Base-by-base conservation (phyloP, 2,888 invertebrate genomes). In the Disparrhopalites patrizii region DNA sequence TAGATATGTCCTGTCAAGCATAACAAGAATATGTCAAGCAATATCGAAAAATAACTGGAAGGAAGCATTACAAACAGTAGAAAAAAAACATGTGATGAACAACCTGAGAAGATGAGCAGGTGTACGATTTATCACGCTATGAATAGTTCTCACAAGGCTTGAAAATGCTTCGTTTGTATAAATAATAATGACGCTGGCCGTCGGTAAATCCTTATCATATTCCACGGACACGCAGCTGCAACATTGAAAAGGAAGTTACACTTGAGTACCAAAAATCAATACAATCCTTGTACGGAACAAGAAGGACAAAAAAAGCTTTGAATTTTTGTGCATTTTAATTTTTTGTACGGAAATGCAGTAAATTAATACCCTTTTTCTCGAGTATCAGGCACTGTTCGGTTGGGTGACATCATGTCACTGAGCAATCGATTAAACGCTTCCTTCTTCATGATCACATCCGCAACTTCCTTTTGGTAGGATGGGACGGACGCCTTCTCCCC, bases 131-230 rank as follows among this genome's bases (percentile, higher is more conserved):
- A 94, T 81, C n/a, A 93, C 91, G 78, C 91, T 91, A 84, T 91
- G 89, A n/a, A 93, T 85, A 0, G 93, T 94, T 66, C 93, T 80
- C 40, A 93, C 77, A 47, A 93, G 82, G 40, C 91, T 87, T 54
- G 91, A 90, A 82, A 90, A 93, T 0, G 92, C 91, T 79, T 95
- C 94, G 79, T 95, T 92, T 78, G 87, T 91, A 82, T 93, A 95
- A 70, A 93, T 91, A 40, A 92, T 84, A 68, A 92, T 83, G n/a
- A 93, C 86, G 68, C 89, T 90, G 1, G 89, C 87, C 0, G 85
- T 85, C 3, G 84, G 84, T 1, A 96, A 80, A 64, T 84, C 83
- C 3, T 84, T 83, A 76, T 88, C 85, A 78, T 87, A 91, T 1
- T 77, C 77, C 43, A 86, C 78, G 51, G 79, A 78, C 75, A 81